phyloP scores from a whole-genome alignment of 2,797 vertebrate genomes.

The Dicrostonyx torquatus region DNA sequence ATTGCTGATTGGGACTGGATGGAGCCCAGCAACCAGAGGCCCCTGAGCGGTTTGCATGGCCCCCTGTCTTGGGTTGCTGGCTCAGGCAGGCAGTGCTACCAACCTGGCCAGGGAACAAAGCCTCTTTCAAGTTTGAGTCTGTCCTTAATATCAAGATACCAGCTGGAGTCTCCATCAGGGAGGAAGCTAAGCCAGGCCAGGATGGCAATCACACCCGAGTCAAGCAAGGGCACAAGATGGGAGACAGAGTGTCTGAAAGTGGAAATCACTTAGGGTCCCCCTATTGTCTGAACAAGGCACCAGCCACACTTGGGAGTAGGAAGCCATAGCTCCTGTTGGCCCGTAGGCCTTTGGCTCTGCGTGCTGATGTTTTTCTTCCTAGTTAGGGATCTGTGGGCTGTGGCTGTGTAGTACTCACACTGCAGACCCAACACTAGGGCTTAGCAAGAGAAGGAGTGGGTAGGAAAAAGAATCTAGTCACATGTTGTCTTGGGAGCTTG shows the following conservation, averaged over 20 bases:
- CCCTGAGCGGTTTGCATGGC: conserved; percentile 11
- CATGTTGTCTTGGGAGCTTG: not conserved
- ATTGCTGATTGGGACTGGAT: conserved; percentile 45
- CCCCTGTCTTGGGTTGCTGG: conserved; percentile 62
- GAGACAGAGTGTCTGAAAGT: conserved; percentile 78
- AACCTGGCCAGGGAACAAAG: conserved; percentile 86
- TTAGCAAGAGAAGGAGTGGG: not conserved
- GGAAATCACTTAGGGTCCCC: conserved; percentile 79
- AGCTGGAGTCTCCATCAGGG: conserved; percentile 70
- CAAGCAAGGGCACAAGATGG: conserved; percentile 75
- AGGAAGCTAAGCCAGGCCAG: conserved; percentile 69
- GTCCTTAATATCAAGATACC: conserved; percentile 84
- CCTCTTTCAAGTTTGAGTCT: conserved; percentile 85
- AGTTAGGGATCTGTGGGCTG: conserved; percentile 70
- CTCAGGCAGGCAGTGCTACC: conserved; percentile 80
- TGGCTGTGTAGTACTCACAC: conserved; percentile 62
- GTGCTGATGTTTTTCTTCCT: conserved; percentile 29
- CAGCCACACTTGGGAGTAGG: conserved; percentile 74
- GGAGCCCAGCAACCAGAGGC: conserved; percentile 55
- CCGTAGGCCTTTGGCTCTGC: conserved; percentile 23
- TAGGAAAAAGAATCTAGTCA: not conserved
- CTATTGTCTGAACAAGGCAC: conserved; percentile 77
- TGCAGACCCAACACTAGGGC: conserved; percentile 6
- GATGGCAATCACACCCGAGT: conserved; percentile 80
- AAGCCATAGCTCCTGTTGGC: conserved; percentile 81